These are phyloP conservation scores for Dynastes tityus DNA, from an alignment of 2,888 invertebrate species.

Conservation along the genomic window DNA sequence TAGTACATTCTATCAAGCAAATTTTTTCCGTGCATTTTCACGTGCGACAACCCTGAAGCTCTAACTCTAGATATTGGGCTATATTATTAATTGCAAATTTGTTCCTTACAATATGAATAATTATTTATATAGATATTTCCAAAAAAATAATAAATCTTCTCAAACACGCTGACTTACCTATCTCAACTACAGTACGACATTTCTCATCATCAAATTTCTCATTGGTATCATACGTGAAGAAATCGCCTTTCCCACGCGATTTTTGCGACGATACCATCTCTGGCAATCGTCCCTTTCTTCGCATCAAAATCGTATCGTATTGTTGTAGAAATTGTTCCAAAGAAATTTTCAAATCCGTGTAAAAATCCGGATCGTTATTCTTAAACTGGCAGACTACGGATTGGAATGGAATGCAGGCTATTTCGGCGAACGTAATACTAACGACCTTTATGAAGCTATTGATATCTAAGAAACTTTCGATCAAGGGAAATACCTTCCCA, in stretches of 20 bases:
- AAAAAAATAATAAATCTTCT: not conserved
- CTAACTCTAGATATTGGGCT: not conserved
- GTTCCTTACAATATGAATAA: not conserved
- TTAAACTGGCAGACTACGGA: constrained; percentile 27
- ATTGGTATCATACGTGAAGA: constrained; percentile 46
- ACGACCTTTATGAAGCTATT: constrained; percentile 42
- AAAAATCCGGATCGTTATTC: constrained; percentile 35
- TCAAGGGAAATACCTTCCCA: constrained; percentile 46
- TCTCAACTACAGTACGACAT: not conserved
- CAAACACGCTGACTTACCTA: not conserved
- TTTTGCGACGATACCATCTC: constrained; percentile 44
- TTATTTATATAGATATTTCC: not conserved
- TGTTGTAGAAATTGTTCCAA: constrained; percentile 31
- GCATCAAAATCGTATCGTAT: constrained; percentile 45
- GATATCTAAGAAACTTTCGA: constrained; percentile 39
- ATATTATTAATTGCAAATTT: not conserved
- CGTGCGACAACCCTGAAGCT: not conserved
- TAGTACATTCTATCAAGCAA: too few species aligned
- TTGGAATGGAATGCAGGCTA: constrained; percentile 37
- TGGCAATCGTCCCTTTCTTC: constrained; percentile 46
- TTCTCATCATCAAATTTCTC: constrained; percentile 46
- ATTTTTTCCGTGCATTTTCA: not conserved
- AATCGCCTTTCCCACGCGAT: constrained; percentile 47
- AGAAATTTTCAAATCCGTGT: constrained; percentile 24
- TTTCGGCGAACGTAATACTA: constrained; percentile 45